Conservation (phyloP, 2,797 vertebrate genomes). For the Sebastes paucispinis region DNA sequence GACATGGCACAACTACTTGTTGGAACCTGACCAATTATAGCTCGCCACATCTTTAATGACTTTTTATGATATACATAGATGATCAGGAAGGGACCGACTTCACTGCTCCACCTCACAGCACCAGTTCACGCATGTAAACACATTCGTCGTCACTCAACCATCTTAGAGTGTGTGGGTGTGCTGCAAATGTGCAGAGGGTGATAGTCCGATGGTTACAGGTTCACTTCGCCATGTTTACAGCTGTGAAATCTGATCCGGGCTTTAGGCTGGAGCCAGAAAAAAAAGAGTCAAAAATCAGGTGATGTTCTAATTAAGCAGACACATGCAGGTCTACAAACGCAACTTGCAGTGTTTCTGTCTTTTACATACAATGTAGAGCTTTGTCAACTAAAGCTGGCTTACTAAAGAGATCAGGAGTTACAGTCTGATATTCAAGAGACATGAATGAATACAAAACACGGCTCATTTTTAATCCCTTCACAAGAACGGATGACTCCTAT, state of each 20-base stretch:
- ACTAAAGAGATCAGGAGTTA: not conserved
- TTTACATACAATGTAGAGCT: not conserved
- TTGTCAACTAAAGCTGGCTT: not conserved
- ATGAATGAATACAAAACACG: not conserved
- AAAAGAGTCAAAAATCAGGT: not conserved
- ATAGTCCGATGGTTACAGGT: not conserved
- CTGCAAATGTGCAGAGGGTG: not conserved
- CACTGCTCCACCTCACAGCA: not conserved
- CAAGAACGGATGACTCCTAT: not conserved
- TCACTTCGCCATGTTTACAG: no score
- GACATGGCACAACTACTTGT: not conserved
- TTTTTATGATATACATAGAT: not conserved
- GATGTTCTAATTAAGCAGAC: not conserved
- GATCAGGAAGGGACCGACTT: not conserved
- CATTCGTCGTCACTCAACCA: not conserved
- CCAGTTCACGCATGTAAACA: not conserved
- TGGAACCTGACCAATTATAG: not conserved
- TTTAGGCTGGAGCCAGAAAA: not conserved
- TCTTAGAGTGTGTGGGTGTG: not conserved
- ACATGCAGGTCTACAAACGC: not conserved
- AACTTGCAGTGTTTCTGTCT: not conserved
- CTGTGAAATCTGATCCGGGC: not conserved
- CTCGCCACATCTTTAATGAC: not conserved
- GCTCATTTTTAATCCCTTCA: not conserved
- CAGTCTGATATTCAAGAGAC: not conserved